A percentile compares a stretch with the other conserved stretches of the same genome.
phyloP scores from a whole-genome alignment of 2,113 vertebrate species.

The Synchiropus splendidus region DNA sequence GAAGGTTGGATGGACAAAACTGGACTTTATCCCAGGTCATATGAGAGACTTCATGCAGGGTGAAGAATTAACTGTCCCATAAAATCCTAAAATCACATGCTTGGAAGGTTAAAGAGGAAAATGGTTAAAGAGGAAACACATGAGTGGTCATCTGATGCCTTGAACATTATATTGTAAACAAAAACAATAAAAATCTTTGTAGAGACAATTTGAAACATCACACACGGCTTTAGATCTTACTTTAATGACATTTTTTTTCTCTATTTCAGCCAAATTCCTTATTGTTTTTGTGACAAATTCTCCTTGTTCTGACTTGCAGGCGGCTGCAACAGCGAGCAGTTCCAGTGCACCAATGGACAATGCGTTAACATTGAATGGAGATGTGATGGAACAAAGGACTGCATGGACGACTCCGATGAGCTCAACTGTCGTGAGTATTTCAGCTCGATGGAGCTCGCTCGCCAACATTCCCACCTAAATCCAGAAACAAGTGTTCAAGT shows the following conservation, averaged over 20 bases:
- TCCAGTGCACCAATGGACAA: constrained; percentile 57
- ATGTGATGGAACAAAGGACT: constrained; percentile 63
- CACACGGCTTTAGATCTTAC: no score
- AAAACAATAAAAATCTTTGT: not conserved
- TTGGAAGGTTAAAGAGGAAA: constrained; percentile 9
- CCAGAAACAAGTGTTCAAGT: no score
- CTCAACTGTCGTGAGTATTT: constrained; percentile 57
- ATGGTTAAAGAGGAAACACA: constrained; percentile 2
- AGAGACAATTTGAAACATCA: no score
- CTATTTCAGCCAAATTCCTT: not conserved
- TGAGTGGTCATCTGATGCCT: constrained; percentile 10
- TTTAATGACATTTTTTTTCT: not conserved
- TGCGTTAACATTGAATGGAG: constrained; percentile 54
- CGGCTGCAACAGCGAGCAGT: constrained; percentile 44
- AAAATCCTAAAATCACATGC: constrained; percentile 44
- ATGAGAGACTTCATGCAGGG: constrained; percentile 3
- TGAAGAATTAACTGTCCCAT: constrained; percentile 32
- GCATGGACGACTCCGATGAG: constrained; percentile 62
- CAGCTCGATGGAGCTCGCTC: no score
- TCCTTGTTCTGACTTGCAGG: constrained; percentile 25
- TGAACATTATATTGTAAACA: not conserved
- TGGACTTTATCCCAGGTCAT: constrained; percentile 11
- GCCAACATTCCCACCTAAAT: no score
- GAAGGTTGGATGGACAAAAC: no score
- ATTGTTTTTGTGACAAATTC: not conserved